Percentiles rank a stretch among this genome's conserved stretches.
These are phyloP conservation scores for Erythrocercus mccallii DNA, from an alignment of 2,113 vertebrate species.

Conservation along the genomic window DNA sequence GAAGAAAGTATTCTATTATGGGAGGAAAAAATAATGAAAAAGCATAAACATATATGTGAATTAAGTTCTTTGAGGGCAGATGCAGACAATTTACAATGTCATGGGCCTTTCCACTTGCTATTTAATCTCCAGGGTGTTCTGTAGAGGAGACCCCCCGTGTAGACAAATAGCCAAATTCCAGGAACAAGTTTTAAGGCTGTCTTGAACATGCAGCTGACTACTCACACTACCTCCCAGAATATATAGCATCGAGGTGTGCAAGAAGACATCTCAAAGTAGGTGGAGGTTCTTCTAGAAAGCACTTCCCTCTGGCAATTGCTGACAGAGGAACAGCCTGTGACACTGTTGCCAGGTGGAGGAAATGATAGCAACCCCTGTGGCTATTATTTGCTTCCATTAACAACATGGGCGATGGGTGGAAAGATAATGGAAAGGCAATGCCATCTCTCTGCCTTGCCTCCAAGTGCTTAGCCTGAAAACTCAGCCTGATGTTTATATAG, in stretches of 20 bases:
- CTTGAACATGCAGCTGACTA: neutral
- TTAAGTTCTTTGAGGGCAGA: neutral
- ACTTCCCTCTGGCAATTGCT: neutral
- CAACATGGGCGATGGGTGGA: neutral
- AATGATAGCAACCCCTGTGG: neutral
- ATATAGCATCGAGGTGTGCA: neutral
- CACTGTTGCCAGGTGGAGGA: neutral
- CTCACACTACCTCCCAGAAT: neutral
- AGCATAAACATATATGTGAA: neutral
- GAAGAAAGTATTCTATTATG: neutral
- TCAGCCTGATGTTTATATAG: slow-evolving; percentile 5
- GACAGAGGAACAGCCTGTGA: neutral
- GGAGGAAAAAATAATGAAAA: neutral
- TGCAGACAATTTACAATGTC: neutral
- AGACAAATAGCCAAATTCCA: neutral
- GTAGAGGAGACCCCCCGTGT: neutral
- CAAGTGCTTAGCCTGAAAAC: slow-evolving; percentile 1
- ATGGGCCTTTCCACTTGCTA: neutral
- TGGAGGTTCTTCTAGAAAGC: neutral
- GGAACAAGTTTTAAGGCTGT: neutral
- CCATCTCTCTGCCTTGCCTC: neutral
- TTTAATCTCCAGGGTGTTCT: neutral
- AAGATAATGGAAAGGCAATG: slow-evolving; percentile 10
- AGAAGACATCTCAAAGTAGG: neutral
- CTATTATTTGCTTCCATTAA: slow-evolving; percentile 2